phyloP scores from a whole-genome alignment of 2,888 invertebrate species.

The Incurvaria masculella region DNA sequence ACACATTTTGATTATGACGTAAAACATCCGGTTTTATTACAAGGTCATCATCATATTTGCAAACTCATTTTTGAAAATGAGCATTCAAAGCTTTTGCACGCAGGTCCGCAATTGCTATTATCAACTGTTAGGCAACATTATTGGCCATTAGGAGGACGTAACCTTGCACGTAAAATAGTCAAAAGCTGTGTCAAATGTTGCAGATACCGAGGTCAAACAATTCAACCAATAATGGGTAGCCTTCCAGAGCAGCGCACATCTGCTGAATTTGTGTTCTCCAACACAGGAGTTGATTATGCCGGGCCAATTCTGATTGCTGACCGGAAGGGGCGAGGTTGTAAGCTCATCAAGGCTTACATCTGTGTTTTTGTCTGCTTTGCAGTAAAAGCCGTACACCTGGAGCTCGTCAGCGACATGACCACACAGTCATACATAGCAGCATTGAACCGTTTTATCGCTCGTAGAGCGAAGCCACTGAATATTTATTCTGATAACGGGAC shows the following conservation, averaged over 20 bases:
- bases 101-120: constrained; percentile 12
- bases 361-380: constrained; percentile 17
- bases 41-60: too few species aligned
- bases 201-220: constrained; percentile 9
- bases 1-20: too few species aligned
- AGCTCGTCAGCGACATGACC: constrained; percentile 16
- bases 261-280: constrained; percentile 12
- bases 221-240: constrained; percentile 9
- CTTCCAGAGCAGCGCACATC: constrained; percentile 10
- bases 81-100: constrained; percentile 9
- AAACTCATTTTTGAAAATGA: too few species aligned
- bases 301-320: constrained; percentile 16
- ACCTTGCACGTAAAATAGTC: constrained; percentile 9
- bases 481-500: constrained; percentile 17
- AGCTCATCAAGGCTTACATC: constrained; percentile 15
- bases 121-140: constrained; percentile 10
- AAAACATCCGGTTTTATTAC: too few species aligned
- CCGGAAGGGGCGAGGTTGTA: constrained; percentile 14
- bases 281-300: constrained; percentile 16
- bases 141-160: constrained; percentile 11
- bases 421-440: constrained; percentile 15
- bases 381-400: constrained; percentile 14
- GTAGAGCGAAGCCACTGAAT: constrained; percentile 8
- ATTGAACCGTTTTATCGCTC: constrained; percentile 11
- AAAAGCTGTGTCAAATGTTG: constrained; percentile 10